These are phyloP conservation scores for Pseudopodoces humilis DNA, from an alignment of 2,113 vertebrate species.

Conservation along the genomic window DNA sequence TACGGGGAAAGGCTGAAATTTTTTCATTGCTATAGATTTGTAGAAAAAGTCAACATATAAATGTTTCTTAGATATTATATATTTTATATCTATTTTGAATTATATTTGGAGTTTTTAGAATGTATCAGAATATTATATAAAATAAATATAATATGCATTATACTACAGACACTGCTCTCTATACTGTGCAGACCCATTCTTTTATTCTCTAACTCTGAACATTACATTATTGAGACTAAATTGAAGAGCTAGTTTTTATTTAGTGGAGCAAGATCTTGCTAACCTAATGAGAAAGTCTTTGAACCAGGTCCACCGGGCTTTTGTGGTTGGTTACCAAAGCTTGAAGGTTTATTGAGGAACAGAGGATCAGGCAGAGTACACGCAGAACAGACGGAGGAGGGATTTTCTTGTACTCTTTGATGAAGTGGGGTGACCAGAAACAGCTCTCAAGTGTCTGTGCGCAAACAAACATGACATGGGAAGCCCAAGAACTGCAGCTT, in stretches of 20 bases:
- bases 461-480: background rate
- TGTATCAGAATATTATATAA: background rate
- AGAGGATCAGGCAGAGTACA: no score
- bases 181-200: background rate
- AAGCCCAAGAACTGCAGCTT: background rate
- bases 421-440: background rate
- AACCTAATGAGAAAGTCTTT: background rate
- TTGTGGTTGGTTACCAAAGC: background rate
- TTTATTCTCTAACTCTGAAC: background rate
- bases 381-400: background rate
- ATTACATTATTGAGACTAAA: background rate
- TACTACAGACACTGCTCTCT: background rate
- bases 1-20: background rate
- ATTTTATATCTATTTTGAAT: background rate
- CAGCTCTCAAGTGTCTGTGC: background rate
- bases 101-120: background rate
- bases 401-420: background rate
- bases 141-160: background rate
- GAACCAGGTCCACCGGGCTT: background rate
- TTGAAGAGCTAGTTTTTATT: background rate
- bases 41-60: background rate
- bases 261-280: background rate
- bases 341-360: background rate
- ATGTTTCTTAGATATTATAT: background rate
- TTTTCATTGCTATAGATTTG: background rate